Conservation (phyloP, 2,113 vertebrate species). For the Xyrauchen texanus region DNA sequence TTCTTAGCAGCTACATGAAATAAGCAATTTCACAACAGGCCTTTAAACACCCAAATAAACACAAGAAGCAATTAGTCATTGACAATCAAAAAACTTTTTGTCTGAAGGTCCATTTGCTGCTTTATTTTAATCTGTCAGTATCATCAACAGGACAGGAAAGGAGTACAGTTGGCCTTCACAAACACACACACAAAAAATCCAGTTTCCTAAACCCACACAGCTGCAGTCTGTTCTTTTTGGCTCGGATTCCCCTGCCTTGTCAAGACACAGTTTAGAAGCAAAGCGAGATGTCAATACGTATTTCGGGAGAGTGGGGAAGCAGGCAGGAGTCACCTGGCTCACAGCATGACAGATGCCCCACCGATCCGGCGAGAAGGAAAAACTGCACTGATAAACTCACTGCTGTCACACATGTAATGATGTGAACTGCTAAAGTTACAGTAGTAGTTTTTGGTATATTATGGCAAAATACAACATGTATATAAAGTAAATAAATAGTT, state of each 20-base stretch:
- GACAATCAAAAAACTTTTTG: slow-evolving; percentile 3
- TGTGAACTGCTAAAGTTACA: slow-evolving; percentile 26
- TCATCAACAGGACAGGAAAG: slow-evolving; percentile 28
- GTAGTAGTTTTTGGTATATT: no score
- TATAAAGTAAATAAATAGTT: neutral
- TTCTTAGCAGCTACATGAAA: neutral
- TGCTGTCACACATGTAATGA: slow-evolving; percentile 28
- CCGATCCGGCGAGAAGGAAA: slow-evolving; percentile 27
- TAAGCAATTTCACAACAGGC: slow-evolving; percentile 10
- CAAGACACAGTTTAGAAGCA: slow-evolving; percentile 54
- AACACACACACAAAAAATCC: neutral
- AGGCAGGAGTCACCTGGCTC: slow-evolving; percentile 50
- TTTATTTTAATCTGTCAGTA: slow-evolving; percentile 24
- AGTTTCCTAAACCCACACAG: slow-evolving; percentile 22
- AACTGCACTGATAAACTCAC: slow-evolving; percentile 38
- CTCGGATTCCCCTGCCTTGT: slow-evolving; percentile 51
- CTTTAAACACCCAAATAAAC: slow-evolving; percentile 14
- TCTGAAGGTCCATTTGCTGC: neutral
- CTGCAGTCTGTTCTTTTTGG: slow-evolving; percentile 33
- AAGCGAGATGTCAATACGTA: slow-evolving; percentile 57
- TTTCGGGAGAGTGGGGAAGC: slow-evolving; percentile 41
- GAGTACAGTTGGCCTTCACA: neutral
- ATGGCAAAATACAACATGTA: neutral
- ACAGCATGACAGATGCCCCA: slow-evolving; percentile 25
- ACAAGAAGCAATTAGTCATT: slow-evolving; percentile 19